Base-by-base conservation (phyloP, 1,140 invertebrate species). In the Limonius californicus region DNA sequence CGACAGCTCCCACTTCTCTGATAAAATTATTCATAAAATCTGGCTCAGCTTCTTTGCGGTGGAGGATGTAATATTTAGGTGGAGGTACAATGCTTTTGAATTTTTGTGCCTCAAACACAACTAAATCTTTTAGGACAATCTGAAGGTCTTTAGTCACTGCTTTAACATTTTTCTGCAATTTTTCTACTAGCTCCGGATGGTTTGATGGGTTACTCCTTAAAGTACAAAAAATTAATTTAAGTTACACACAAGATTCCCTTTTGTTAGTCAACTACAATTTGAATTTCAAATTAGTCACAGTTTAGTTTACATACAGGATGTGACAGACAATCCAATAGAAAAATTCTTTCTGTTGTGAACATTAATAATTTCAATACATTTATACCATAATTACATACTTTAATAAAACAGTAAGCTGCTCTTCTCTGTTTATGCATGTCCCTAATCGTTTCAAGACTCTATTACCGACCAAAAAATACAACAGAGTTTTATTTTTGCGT, bases 381-480 rank as follows among this genome's bases (percentile, higher is more conserved):
- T n/a, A n/a, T n/a, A 12, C 16, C n/a, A 23, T 50, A 14, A 27
- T 43, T 54, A 69, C 77, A 75, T 77, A 89, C 87, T 88, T 89
- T 12, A 92, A 77, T 11, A 90, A 72, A 12, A 69, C 75, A 35
- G 83, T 90, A 0, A 92, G 72, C 63, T 83, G 78, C 64, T 82
- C 84, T 73, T 92, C 90, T 16, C 87, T 80, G 1, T 85, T 75
- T 54, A 87, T 78, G 76, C 83, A 83, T 19, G 78, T 68, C 23
- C 81, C 79, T 9, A 91, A 77, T 54, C 83, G 80, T 23, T 79
- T 79, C 0, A 85, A 69, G 0, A 91, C 85, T 66, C 90, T 77
- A 35, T 83, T 79, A 0, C 90, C 91, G 23, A 86, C 84, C 1
- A 92, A 71, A 76, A 92, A 93, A 65, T 84, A 78, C 0, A 89